Evolutionary conservation across 2,888 invertebrate genomes (phyloP).

Genomic region (Euzetes globulus): DNA sequence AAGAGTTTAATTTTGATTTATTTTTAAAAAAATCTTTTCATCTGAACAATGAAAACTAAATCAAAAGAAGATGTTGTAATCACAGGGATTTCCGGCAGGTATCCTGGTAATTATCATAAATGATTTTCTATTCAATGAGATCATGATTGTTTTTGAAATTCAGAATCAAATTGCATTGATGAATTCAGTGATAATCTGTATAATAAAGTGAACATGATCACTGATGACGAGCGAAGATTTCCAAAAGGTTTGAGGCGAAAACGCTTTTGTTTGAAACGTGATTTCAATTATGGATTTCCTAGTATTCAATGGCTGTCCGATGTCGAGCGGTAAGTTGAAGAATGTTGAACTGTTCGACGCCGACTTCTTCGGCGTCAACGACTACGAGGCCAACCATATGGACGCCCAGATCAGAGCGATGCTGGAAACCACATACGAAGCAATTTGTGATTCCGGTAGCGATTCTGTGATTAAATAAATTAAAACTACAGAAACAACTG

Average conservation of each 20-base stretch:
- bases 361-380: constrained; percentile 78
- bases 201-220: constrained; percentile 82
- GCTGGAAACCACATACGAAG: constrained; percentile 67
- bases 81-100: too few relatives aligned
- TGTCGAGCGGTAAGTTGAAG: constrained; percentile 53
- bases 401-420: constrained; percentile 82
- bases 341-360: constrained; percentile 71
- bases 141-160: too few relatives aligned
- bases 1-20: too few relatives aligned
- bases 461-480: neutral
- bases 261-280: constrained; percentile 50
- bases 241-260: constrained; percentile 58
- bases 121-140: too few relatives aligned
- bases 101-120: too few relatives aligned
- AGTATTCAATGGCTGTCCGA: constrained; percentile 5
- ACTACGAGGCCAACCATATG: constrained; percentile 81
- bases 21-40: too few relatives aligned
- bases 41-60: too few relatives aligned
- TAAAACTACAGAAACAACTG: neutral
- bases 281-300: constrained; percentile 49
- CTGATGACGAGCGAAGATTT: constrained; percentile 83
- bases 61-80: too few relatives aligned
- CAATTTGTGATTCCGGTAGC: neutral
- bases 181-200: constrained; percentile 83
- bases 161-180: too few relatives aligned